These are phyloP conservation scores for Tenualosa thibaudeaui DNA, from an alignment of 2,797 vertebrate genomes.

Conservation along the genomic window DNA sequence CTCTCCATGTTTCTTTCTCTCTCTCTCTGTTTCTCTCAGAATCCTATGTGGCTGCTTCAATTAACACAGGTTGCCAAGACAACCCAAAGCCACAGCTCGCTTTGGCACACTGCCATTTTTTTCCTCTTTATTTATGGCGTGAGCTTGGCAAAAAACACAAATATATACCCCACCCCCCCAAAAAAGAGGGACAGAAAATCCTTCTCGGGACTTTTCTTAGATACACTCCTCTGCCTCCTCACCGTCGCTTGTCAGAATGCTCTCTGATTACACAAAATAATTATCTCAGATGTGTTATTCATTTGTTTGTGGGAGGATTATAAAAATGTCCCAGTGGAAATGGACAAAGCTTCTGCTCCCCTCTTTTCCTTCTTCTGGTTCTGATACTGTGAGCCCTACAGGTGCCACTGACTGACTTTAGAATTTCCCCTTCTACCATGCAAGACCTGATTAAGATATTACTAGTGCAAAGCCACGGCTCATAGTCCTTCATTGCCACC, in stretches of 20 bases:
- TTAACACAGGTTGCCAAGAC: conserved; percentile 65
- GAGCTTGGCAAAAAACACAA: conserved; percentile 1
- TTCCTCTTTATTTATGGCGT: conserved; percentile 11
- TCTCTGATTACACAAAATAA: conserved; percentile 45
- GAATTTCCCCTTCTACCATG: background rate
- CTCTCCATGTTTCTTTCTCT: background rate
- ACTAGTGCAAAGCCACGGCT: background rate
- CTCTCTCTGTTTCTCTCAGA: conserved; percentile 21
- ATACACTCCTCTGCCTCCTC: background rate
- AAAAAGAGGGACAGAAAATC: background rate
- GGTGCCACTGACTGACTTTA: background rate
- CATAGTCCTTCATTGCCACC: background rate
- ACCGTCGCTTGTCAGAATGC: background rate
- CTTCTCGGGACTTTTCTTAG: background rate
- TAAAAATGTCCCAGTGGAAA: conserved; percentile 32
- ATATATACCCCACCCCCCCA: background rate
- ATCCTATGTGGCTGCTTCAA: conserved; percentile 54
- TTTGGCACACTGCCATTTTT: conserved; percentile 43
- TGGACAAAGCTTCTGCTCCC: background rate
- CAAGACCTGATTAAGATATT: background rate
- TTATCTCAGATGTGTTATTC: conserved; percentile 43
- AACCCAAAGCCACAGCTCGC: conserved; percentile 57
- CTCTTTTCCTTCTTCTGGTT: background rate
- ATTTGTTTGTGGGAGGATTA: conserved; percentile 34
- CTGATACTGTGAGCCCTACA: background rate